These are phyloP conservation scores for Drosophila testacea DNA, from an alignment of 2,888 invertebrate species.

Conservation along the genomic window DNA sequence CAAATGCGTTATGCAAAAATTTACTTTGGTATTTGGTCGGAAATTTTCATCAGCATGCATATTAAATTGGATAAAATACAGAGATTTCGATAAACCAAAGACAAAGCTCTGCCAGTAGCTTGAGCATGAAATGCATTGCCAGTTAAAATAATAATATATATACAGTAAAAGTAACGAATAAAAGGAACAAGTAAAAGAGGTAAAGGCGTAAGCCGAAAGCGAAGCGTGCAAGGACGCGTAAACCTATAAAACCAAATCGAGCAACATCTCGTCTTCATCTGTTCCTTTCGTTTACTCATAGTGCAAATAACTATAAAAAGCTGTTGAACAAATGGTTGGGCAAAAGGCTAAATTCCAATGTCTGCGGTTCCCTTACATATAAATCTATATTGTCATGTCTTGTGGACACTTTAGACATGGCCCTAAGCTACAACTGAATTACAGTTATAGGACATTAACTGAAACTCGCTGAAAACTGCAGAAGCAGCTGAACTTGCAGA, in stretches of 20 bases:
- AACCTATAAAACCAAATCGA: slow-evolving; percentile 40
- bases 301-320: slow-evolving; percentile 43
- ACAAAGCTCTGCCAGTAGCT: slow-evolving; percentile 16
- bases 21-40: slow-evolving; percentile 38
- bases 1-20: slow-evolving; percentile 34
- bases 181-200: neutral
- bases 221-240: slow-evolving; percentile 24
- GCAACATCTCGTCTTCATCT: slow-evolving; percentile 40
- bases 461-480: neutral
- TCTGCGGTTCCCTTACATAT: slow-evolving; percentile 34
- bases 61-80: slow-evolving; percentile 32
- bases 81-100: slow-evolving; percentile 5
- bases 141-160: slow-evolving; percentile 22
- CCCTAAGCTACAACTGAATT: slow-evolving; percentile 44
- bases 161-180: slow-evolving; percentile 9
- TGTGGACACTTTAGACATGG: slow-evolving; percentile 25
- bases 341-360: slow-evolving; percentile 37
- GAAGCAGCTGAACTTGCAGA: neutral
- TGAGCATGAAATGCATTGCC: slow-evolving; percentile 50
- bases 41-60: slow-evolving; percentile 36
- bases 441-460: slow-evolving; percentile 25
- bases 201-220: neutral
- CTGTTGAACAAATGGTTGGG: slow-evolving; percentile 16
- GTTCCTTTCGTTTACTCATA: slow-evolving; percentile 24
- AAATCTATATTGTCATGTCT: slow-evolving; percentile 48